phyloP scores from a whole-genome alignment of 2,888 invertebrate species.

The Sipunculus nudus region DNA sequence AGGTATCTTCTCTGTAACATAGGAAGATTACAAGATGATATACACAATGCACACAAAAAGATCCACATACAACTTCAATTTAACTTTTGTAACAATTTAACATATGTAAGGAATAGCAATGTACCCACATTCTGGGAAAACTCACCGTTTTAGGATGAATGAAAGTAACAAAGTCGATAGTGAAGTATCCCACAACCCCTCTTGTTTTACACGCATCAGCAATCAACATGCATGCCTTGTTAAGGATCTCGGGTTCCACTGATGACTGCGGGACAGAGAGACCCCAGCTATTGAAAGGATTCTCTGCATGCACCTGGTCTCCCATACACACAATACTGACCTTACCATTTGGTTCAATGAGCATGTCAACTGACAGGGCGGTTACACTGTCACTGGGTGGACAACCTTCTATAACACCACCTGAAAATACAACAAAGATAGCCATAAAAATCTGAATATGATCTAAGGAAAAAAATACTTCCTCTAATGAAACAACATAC shows the following conservation, averaged over 20 bases:
- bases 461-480: no score
- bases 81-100: no score
- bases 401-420: slow-evolving; percentile 66
- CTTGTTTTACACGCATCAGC: slow-evolving; percentile 61
- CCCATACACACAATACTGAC: slow-evolving; percentile 55
- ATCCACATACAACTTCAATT: no score
- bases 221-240: slow-evolving; percentile 54
- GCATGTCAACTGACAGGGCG: slow-evolving; percentile 61
- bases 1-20: no score
- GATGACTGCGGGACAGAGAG: slow-evolving; percentile 65
- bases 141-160: slow-evolving; percentile 61
- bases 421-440: slow-evolving; percentile 37
- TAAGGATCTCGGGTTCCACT: slow-evolving; percentile 59
- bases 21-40: no score
- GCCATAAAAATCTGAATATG: not conserved
- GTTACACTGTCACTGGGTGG: slow-evolving; percentile 65
- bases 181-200: slow-evolving; percentile 62
- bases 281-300: slow-evolving; percentile 62
- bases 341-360: slow-evolving; percentile 63
- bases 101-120: no score
- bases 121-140: slow-evolving; percentile 1
- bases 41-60: no score
- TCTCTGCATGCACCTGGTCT: slow-evolving; percentile 65
- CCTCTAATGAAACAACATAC: no score
- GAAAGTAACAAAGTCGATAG: slow-evolving; percentile 66